Evolutionary conservation across 2,797 vertebrate species (phyloP), one percentile per base, ranked within the genome.

Genomic region (Triplophysa yarkandensis): DNA sequence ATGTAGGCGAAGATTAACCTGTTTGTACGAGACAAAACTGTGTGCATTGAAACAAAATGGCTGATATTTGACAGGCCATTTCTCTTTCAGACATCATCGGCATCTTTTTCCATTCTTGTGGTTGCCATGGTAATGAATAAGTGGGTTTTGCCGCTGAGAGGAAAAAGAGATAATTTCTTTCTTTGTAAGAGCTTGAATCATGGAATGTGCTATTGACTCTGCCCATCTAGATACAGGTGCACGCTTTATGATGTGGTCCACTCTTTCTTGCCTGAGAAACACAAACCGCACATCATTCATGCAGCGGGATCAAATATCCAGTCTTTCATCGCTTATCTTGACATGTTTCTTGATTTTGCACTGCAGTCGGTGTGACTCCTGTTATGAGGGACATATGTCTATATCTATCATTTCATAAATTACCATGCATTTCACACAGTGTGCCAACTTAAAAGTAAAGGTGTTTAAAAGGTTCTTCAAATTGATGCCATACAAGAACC

Each of bases 81-180:
- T 66, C 28, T 74, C 72, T 58, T 74, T 48, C 17, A 74, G 72
- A 67, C 63, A 58, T 58, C 72, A 66, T 19, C 21, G 72, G 52
- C 62, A 48, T 67, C 52, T 74, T 74, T 66, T 74, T 67, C 41
- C 52, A 60, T 60, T 67, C 63, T 67, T 58, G 41, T 16, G 41
- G 72, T 74, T 74, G 63, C 63, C 62, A 67, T 74, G 72, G 63
- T 30, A 23, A 74, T 67, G 63, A 66, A 44, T 46, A 74, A 74
- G 52, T 60, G 52, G 63, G 54, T 66, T 74, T 58, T 41, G 62
- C 72, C 44, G 62, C 72, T 74, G 72, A 54, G 72, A 28, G 48
- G 72, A 67, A 74, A 66, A 74, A 74, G 28, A 74, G 61, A 66
- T 46, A 46, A 58, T 74, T 74, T 74, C 63, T 67, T 80, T 78